phyloP scores from a whole-genome alignment of 2,113 vertebrate genomes.

The Zeus faber region DNA sequence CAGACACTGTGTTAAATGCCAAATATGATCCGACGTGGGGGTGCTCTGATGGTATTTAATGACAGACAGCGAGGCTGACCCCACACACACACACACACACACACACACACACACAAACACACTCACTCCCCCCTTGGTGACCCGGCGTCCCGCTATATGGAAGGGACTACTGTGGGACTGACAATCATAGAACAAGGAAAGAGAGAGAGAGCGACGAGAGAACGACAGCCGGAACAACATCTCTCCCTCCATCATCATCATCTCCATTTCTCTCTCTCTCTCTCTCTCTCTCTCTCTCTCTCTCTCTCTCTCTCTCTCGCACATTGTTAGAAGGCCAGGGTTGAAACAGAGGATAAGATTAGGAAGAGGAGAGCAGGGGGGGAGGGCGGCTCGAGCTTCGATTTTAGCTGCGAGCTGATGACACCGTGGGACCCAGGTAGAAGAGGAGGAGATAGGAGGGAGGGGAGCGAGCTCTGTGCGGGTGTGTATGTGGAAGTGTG shows the following conservation, averaged over 20 bases:
- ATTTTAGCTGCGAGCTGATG: conserved; percentile 57
- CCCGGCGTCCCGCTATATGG: too few relatives aligned
- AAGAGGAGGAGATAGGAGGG: conserved; percentile 42
- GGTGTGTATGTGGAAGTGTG: conserved; percentile 9
- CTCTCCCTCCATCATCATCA: too few relatives aligned
- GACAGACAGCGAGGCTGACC: too few relatives aligned
- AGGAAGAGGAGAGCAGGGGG: conserved; percentile 2
- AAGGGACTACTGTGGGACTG: not conserved
- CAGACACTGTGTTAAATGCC: too few relatives aligned
- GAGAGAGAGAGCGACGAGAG: too few relatives aligned
- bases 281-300: not conserved
- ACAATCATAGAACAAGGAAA: not conserved
- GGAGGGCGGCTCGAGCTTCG: conserved; percentile 10
- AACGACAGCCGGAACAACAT: too few relatives aligned
- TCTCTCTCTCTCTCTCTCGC: conserved; percentile 8
- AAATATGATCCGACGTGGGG: too few relatives aligned
- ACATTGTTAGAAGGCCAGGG: conserved; percentile 27
- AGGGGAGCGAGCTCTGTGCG: not conserved
- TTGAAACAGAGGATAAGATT: conserved; percentile 21
- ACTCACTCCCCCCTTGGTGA: too few relatives aligned
- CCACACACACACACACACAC: conserved; percentile 1
- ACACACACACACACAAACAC: conserved; percentile 6
- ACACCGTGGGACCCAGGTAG: conserved; percentile 49
- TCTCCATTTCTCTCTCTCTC: not conserved
- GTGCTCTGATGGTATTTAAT: too few relatives aligned